phyloP scores from a whole-genome alignment of 2,888 invertebrate genomes.

The Hydrotaea diabolus region DNA sequence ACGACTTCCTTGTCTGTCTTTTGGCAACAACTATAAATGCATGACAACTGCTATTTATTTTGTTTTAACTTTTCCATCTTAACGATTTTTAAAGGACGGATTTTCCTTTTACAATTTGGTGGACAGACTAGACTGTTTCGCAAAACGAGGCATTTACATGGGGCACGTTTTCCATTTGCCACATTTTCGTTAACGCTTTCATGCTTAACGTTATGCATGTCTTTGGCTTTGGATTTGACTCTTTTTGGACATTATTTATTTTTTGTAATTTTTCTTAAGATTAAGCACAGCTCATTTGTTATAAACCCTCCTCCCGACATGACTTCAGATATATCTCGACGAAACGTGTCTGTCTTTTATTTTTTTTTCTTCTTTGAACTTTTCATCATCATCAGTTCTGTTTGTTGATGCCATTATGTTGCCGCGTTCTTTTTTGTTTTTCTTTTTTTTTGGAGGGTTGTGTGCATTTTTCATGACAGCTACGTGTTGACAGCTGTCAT shows the following conservation, averaged over 20 bases:
- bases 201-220: slow-evolving; percentile 46
- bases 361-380: slow-evolving; percentile 37
- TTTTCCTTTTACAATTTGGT: not conserved
- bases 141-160: slow-evolving; percentile 13
- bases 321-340: slow-evolving; percentile 11
- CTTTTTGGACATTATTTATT: slow-evolving; percentile 54
- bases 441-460: slow-evolving; percentile 45
- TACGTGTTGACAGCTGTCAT: slow-evolving; percentile 75
- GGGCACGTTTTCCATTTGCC: slow-evolving; percentile 58
- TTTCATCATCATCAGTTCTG: slow-evolving; percentile 48
- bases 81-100: slow-evolving; percentile 6
- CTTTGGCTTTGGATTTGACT: not conserved
- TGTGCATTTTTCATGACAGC: slow-evolving; percentile 68
- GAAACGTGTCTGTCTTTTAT: slow-evolving; percentile 29
- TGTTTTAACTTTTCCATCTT: slow-evolving; percentile 27
- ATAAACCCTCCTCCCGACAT: slow-evolving; percentile 43
- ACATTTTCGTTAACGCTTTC: slow-evolving; percentile 45
- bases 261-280: slow-evolving; percentile 58
- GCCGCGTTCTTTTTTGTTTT: slow-evolving; percentile 9
- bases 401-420: not conserved
- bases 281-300: slow-evolving; percentile 62
- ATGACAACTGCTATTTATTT: slow-evolving; percentile 71
- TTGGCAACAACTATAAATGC: slow-evolving; percentile 60
- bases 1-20: not conserved
- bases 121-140: not conserved